Conservation (phyloP, 2,797 vertebrate species). For the Myiothlypis coronata region DNA sequence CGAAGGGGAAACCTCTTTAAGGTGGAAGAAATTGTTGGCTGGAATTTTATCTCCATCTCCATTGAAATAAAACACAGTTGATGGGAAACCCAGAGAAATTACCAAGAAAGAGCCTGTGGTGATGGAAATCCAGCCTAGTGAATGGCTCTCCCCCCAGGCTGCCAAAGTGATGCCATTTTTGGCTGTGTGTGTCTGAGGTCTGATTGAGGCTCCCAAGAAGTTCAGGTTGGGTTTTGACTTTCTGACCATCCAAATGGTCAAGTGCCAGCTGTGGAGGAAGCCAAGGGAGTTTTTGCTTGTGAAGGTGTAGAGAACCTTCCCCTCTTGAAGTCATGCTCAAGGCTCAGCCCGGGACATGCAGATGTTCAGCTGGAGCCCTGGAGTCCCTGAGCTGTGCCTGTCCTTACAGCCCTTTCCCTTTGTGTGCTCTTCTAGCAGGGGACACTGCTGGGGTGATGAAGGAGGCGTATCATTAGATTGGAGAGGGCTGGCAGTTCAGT, state of each 20-base stretch:
- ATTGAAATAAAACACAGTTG: background rate
- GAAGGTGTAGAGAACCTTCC: background rate
- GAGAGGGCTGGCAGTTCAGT: constrained; percentile 37
- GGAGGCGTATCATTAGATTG: background rate
- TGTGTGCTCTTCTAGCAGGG: background rate
- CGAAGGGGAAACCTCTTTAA: constrained; percentile 8
- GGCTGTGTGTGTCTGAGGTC: background rate
- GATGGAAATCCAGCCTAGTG: background rate
- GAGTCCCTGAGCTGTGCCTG: background rate
- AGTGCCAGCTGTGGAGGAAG: background rate
- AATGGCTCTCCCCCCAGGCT: background rate
- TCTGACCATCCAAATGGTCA: background rate
- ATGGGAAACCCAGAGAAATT: background rate
- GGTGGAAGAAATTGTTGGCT: constrained; percentile 23
- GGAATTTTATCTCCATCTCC: background rate
- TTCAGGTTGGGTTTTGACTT: background rate
- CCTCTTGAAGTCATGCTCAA: background rate
- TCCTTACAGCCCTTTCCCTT: background rate
- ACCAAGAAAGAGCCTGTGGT: background rate
- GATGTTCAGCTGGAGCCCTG: background rate
- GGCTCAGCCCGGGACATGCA: background rate
- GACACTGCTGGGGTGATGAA: constrained; percentile 1
- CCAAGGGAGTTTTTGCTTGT: background rate
- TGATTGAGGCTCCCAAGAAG: background rate
- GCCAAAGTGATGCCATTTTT: rapidly evolving